Evolutionary conservation across 2,797 vertebrate genomes (phyloP).

Genomic region (Megaceryle alcyon): DNA sequence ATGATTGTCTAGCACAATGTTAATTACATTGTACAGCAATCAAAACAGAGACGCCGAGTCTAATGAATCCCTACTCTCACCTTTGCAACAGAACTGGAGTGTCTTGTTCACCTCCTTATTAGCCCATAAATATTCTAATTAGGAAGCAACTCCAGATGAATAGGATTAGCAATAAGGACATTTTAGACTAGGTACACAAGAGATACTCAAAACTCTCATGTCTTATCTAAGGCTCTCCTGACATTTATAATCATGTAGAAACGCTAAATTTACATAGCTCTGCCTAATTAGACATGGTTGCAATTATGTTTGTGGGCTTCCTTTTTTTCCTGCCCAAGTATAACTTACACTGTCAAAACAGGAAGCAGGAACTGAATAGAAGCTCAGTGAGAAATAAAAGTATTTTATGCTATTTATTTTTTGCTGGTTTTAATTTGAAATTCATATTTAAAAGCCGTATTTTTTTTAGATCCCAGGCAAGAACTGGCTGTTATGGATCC

Average conservation of each 20-base stretch:
- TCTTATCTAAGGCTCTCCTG: conserved; percentile 80
- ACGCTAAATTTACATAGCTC: conserved; percentile 82
- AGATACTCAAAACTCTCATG: conserved; percentile 72
- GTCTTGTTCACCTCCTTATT: conserved; percentile 89
- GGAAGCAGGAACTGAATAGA: conserved; percentile 51
- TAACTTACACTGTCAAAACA: conserved; percentile 51
- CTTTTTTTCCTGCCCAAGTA: conserved; percentile 60
- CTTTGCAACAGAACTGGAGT: conserved; percentile 84
- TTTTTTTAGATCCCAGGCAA: not conserved
- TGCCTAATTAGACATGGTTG: conserved; percentile 87
- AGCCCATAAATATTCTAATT: conserved; percentile 92
- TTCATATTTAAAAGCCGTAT: not conserved
- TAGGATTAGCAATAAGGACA: conserved; percentile 82
- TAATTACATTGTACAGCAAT: conserved; percentile 82
- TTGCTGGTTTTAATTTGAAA: conserved; percentile 1
- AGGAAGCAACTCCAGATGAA: conserved; percentile 83
- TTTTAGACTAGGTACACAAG: conserved; percentile 62
- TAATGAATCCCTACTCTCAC: conserved; percentile 80
- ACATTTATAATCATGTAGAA: conserved; percentile 84
- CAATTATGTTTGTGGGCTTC: conserved; percentile 81
- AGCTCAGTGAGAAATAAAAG: not conserved
- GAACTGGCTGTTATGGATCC: not conserved
- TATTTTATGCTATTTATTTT: conserved; percentile 27
- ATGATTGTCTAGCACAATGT: conserved; percentile 56
- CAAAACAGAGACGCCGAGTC: conserved; percentile 75